These are phyloP conservation scores for Tetrao urogallus DNA, from an alignment of 2,113 vertebrate genomes.

Conservation along the genomic window DNA sequence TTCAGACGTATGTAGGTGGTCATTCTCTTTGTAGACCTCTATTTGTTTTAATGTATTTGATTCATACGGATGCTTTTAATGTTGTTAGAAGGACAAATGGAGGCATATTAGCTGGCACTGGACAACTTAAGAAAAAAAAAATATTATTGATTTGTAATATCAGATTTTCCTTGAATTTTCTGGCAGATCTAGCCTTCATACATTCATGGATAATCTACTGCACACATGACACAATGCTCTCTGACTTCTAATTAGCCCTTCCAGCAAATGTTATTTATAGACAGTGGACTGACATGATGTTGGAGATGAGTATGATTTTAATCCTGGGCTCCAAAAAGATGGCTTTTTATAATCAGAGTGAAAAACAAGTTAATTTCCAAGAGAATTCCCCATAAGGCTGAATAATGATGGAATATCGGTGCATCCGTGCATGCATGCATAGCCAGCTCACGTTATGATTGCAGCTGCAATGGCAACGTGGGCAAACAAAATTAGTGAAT, in stretches of 20 bases:
- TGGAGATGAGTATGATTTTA: background rate
- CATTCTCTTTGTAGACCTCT: background rate
- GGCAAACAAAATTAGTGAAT: background rate
- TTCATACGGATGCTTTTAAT: background rate
- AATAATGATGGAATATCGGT: background rate
- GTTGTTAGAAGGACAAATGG: background rate
- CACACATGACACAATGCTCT: background rate
- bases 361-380: background rate
- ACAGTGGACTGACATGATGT: background rate
- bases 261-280: background rate
- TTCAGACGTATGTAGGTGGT: background rate
- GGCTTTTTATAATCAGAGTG: background rate
- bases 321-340: background rate
- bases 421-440: background rate
- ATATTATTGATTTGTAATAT: background rate
- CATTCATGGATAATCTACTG: background rate
- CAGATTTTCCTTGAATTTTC: background rate
- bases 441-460: background rate
- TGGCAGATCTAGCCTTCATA: background rate
- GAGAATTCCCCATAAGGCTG: background rate
- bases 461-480: background rate
- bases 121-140: background rate
- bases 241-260: background rate
- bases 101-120: background rate
- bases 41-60: background rate